These are phyloP conservation scores for Macropus fuliginosus DNA, from an alignment of 2,797 vertebrate species.

Conservation along the genomic window DNA sequence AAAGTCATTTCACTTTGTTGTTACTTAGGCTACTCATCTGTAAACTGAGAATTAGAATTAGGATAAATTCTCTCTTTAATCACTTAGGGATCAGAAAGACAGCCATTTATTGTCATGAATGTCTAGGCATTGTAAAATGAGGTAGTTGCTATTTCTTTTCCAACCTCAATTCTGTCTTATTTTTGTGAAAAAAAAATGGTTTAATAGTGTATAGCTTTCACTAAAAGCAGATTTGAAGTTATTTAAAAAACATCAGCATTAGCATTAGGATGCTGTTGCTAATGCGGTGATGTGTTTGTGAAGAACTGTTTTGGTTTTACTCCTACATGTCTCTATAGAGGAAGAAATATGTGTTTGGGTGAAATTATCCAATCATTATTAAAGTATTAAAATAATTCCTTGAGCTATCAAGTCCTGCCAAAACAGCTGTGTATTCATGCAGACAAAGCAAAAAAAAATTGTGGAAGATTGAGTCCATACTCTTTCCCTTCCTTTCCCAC, in stretches of 20 bases:
- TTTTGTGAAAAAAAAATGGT: background rate
- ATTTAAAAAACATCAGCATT: conserved; percentile 22
- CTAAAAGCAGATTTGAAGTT: conserved; percentile 1
- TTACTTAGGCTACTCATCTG: background rate
- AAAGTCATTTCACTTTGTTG: background rate
- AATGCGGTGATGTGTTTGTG: conserved; percentile 4
- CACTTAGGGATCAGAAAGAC: background rate
- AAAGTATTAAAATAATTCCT: conserved; percentile 32
- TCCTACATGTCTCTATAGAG: background rate
- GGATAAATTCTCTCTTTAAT: background rate
- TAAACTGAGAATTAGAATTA: background rate
- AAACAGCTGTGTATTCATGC: background rate
- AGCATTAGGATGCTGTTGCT: background rate
- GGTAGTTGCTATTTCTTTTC: background rate
- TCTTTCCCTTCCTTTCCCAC: background rate
- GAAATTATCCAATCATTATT: conserved; percentile 15
- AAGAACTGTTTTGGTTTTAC: conserved; percentile 1
- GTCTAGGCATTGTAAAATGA: background rate
- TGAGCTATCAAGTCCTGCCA: conserved; percentile 2
- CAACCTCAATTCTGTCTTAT: background rate
- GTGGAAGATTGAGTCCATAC: background rate
- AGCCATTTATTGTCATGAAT: background rate
- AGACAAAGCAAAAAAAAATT: conserved; percentile 10
- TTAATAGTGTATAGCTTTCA: background rate
- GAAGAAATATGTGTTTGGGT: background rate